Percentiles rank a stretch among this genome's conserved stretches.
Conservation (phyloP, 2,888 invertebrate species). For the Platynereis dumerilii region DNA sequence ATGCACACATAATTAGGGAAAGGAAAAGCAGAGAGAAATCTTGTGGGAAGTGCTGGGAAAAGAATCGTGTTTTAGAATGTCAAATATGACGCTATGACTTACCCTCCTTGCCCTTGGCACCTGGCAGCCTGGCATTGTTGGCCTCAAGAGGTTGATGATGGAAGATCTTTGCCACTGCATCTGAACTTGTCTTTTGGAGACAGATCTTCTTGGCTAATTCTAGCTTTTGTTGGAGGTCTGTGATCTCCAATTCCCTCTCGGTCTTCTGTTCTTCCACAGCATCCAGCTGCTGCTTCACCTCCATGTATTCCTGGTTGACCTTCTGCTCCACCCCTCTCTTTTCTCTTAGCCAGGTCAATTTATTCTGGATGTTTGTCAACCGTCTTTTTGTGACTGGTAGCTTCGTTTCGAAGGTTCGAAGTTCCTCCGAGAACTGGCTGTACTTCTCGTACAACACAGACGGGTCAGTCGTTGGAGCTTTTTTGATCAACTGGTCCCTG, state of each 20-base stretch:
- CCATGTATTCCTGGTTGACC: conserved; percentile 39
- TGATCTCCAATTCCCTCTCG: conserved; percentile 2
- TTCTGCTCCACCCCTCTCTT: conserved; percentile 43
- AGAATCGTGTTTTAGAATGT: no score
- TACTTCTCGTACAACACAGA: conserved; percentile 41
- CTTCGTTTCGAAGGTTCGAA: conserved; percentile 43
- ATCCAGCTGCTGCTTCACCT: conserved; percentile 34
- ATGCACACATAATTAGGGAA: no score
- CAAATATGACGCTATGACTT: no score
- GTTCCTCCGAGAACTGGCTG: conserved; percentile 47
- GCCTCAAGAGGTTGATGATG: conserved; percentile 47
- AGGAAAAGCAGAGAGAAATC: no score
- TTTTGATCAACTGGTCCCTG: conserved; percentile 28
- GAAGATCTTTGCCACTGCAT: conserved; percentile 52
- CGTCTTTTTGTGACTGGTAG: conserved; percentile 46
- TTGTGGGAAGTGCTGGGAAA: no score
- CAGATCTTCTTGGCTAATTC: conserved; percentile 46
- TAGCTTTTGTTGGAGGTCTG: conserved; percentile 18
- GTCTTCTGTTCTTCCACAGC: conserved; percentile 10
- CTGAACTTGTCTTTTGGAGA: conserved; percentile 50
- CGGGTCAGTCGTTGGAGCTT: conserved; percentile 19
- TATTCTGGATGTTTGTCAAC: conserved; percentile 40
- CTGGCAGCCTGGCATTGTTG: conserved; percentile 31
- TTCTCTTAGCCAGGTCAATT: conserved; percentile 46
- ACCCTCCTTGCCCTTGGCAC: conserved; percentile 25